Evolutionary conservation across 2,113 vertebrate species (phyloP).

Genomic region (Melospiza georgiana): DNA sequence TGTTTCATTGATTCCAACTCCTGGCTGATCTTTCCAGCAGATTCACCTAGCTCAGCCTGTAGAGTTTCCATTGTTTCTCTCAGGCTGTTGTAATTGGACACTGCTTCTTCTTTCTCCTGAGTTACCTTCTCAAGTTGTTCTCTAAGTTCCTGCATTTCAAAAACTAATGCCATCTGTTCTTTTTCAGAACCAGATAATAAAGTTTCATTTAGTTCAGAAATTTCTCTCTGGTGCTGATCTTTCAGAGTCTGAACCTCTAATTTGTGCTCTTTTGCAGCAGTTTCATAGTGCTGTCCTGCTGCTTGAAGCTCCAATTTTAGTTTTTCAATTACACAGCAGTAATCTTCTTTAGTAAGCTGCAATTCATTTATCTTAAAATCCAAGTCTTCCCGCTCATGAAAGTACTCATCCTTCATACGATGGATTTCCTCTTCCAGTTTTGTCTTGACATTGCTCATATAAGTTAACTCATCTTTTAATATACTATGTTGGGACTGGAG

Average conservation of each 20-base stretch:
- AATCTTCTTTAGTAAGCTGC: slow-evolving; percentile 85
- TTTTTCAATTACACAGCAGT: slow-evolving; percentile 72
- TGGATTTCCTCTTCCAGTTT: slow-evolving; percentile 89
- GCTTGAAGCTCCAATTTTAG: slow-evolving; percentile 72
- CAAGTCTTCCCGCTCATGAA: slow-evolving; percentile 90
- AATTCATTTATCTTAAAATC: slow-evolving; percentile 97
- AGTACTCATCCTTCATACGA: slow-evolving; percentile 85
- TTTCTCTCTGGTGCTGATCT: slow-evolving; percentile 73
- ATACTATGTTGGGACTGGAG: slow-evolving; percentile 88
- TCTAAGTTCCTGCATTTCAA: slow-evolving; percentile 77
- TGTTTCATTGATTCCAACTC: slow-evolving; percentile 89
- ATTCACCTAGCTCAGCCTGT: slow-evolving; percentile 85
- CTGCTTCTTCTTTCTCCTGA: slow-evolving; percentile 83
- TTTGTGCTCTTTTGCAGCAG: slow-evolving; percentile 45
- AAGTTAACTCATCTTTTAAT: slow-evolving; percentile 89
- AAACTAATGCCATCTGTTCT: slow-evolving; percentile 70
- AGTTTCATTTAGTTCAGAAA: slow-evolving; percentile 70
- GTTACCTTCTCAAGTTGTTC: slow-evolving; percentile 77
- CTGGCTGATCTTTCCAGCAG: slow-evolving; percentile 84
- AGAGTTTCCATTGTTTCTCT: slow-evolving; percentile 82
- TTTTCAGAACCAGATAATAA: slow-evolving; percentile 69
- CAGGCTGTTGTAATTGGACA: slow-evolving; percentile 81
- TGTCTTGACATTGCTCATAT: slow-evolving; percentile 88
- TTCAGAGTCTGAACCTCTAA: slow-evolving; percentile 65
- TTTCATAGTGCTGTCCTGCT: slow-evolving; percentile 25